These are phyloP conservation scores for Micronycteris hirsuta DNA, from an alignment of 2,113 vertebrate genomes.

Conservation along the genomic window DNA sequence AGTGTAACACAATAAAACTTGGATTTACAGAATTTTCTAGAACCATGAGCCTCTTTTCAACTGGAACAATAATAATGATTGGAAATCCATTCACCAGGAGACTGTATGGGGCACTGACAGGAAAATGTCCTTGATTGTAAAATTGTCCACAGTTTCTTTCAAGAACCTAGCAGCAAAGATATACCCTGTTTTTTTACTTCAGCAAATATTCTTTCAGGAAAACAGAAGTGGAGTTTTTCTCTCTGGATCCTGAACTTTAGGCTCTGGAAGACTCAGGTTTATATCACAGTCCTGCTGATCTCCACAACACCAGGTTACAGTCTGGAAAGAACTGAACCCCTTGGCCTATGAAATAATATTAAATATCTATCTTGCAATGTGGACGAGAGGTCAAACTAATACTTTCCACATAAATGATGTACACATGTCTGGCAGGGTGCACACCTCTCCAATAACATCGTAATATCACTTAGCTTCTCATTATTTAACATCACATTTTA, in stretches of 20 bases:
- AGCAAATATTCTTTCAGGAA: constrained; percentile 52
- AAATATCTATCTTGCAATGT: not conserved
- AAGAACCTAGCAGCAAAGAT: constrained; percentile 5
- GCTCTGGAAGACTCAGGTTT: not conserved
- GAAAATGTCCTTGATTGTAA: constrained; percentile 59
- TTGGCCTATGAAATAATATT: not conserved
- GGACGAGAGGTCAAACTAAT: not conserved
- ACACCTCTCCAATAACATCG: not conserved
- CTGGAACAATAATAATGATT: constrained; percentile 58
- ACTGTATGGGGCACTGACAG: constrained; percentile 35
- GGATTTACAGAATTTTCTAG: constrained; percentile 46
- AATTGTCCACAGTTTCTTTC: constrained; percentile 47
- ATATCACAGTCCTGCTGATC: not conserved
- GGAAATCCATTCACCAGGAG: constrained; percentile 51
- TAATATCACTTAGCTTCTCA: not conserved
- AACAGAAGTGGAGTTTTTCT: constrained; percentile 48
- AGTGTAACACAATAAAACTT: constrained; percentile 31
- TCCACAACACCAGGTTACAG: not conserved
- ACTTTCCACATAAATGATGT: not conserved
- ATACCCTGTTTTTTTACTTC: constrained; percentile 40
- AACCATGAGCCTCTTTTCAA: constrained; percentile 31
- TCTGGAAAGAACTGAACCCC: not conserved
- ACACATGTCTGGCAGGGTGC: not conserved
- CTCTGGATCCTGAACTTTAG: constrained; percentile 20
- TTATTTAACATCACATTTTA: not conserved